Conservation (phyloP, 2,888 invertebrate genomes). For the Standfussiana lucernea region DNA sequence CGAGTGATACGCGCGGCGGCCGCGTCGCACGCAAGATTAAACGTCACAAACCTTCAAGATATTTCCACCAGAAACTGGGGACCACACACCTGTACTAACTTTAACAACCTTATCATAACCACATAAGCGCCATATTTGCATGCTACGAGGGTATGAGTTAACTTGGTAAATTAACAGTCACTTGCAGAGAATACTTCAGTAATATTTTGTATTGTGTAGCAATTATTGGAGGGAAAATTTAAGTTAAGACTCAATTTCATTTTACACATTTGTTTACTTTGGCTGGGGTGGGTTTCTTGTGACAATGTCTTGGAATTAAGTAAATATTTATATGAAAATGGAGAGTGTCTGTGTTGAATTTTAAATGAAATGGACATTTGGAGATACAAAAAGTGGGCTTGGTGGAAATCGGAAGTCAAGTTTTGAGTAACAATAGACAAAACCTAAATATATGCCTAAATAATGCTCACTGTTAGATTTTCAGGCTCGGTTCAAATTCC, state of each 20-base stretch:
- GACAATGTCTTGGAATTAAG: slow-evolving; percentile 26
- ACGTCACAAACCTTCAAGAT: slow-evolving; percentile 89
- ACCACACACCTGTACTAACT: slow-evolving; percentile 68
- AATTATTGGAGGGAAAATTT: slow-evolving; percentile 73
- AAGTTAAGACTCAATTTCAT: slow-evolving; percentile 63
- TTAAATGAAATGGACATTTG: not conserved
- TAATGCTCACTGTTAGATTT: too few relatives aligned
- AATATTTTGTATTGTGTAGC: slow-evolving; percentile 75
- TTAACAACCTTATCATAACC: slow-evolving; percentile 63
- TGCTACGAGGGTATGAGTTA: slow-evolving; percentile 27
- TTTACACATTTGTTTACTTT: slow-evolving; percentile 52
- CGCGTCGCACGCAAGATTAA: slow-evolving; percentile 90
- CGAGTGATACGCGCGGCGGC: slow-evolving; percentile 88
- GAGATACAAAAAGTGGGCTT: not conserved
- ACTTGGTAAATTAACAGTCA: slow-evolving; percentile 77
- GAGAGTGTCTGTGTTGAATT: not conserved
- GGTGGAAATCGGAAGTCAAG: not conserved
- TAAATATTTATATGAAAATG: slow-evolving; percentile 8
- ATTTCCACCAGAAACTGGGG: slow-evolving; percentile 76
- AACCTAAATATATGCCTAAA: too few relatives aligned
- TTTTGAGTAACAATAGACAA: too few relatives aligned
- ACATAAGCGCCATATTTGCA: slow-evolving; percentile 68
- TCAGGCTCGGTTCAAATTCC: too few relatives aligned
- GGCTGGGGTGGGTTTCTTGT: slow-evolving; percentile 13
- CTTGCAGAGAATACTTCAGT: slow-evolving; percentile 79